Evolutionary conservation across 1,140 invertebrate species (phyloP).

Genomic region (Brachionus koreanus): DNA sequence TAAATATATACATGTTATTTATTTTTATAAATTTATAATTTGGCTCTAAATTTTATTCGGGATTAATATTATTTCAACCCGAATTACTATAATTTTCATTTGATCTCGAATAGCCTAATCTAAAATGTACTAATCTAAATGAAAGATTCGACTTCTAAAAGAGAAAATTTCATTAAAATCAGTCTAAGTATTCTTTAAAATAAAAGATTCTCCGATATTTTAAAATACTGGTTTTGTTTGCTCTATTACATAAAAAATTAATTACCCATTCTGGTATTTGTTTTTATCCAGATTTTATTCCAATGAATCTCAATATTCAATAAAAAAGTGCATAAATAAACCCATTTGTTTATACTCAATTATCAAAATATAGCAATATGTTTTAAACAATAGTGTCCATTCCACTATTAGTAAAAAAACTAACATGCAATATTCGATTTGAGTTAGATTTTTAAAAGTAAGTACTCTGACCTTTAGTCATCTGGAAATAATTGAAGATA

Average conservation of each 20-base stretch:
- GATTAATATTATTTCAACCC: too few relatives aligned
- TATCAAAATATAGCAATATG: neutral
- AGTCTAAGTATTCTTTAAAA: neutral
- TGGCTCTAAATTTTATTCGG: neutral
- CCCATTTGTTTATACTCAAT: neutral
- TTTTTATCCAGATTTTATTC: neutral
- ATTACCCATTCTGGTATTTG: neutral
- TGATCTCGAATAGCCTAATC: too few relatives aligned
- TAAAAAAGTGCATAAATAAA: neutral
- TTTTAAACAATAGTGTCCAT: neutral
- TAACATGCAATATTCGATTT: neutral
- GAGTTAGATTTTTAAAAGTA: neutral
- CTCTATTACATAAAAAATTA: neutral
- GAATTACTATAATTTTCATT: too few relatives aligned
- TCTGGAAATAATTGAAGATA: neutral
- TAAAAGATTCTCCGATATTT: neutral
- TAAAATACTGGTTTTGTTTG: neutral
- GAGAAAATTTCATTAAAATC: neutral
- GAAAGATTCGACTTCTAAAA: neutral
- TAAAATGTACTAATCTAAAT: neutral
- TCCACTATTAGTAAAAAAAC: neutral
- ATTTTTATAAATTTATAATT: neutral
- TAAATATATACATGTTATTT: neutral
- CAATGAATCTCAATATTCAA: neutral
- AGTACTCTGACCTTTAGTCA: neutral